Base-by-base conservation (phyloP, 2,797 vertebrate genomes). In the Cuniculus paca region DNA sequence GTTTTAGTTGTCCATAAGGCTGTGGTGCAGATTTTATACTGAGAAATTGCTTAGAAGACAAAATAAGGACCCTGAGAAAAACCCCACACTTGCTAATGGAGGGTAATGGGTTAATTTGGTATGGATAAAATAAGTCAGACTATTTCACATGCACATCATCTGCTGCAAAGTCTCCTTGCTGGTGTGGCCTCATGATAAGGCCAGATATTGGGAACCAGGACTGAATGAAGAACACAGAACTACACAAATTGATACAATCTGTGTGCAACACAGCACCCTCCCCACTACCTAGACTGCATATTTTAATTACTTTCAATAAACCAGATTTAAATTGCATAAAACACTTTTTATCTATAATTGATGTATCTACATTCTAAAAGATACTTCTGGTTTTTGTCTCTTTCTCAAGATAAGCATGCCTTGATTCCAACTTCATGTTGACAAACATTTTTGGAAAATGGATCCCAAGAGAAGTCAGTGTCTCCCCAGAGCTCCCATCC, bases 311-410 rank as follows among this genome's bases (percentile, higher is more conserved):
- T 92, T 88, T 91, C 42, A 86, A 79, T 65, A 86, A 95, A 94
- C 94, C 65, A 94, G 97, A 96, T 58, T 97, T 92, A 97, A 91
- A 80, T 80, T 85, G 81, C 26, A 50, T 68, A 86, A 60, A 91
- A 80, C 95, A 50, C 36, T 58, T 97, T n/a, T 63, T 82, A 93
- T 97, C 90, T 90, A 70, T 97, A 94, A 82, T 39, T 96, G 92
- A 14, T 84, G 2, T 0, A 0, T 88, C 17, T 82, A 34, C 39
- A 94, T 89, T 92, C 85, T 95, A 87, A 82, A 82, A 39, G 60
- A 70, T 80, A 87, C 42, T 97, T 97, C 94, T 95, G 79, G 74
- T 94, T 97, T 97, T 39, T 95, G 78, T 94, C 95, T 96, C 42
- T 95, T 92, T 97, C 88, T 91, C 82, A 88, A 94, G 74, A 97